phyloP scores from a whole-genome alignment of 1,140 invertebrate species.

The Ceratina australensis region DNA sequence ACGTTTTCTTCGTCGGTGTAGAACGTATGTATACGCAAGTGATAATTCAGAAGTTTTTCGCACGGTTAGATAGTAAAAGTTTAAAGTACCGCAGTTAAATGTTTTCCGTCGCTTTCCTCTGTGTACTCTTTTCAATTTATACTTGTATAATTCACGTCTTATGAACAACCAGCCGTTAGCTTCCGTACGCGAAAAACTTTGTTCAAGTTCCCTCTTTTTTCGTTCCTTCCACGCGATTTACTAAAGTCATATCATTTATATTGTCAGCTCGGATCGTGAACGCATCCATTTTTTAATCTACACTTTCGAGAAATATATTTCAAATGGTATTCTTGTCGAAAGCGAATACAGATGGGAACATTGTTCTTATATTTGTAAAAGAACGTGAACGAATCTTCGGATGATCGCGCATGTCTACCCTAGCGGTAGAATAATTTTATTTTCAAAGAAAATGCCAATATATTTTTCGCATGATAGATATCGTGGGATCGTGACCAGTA shows the following conservation, averaged over 20 bases:
- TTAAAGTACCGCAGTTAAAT: slow-evolving; percentile 12
- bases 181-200: neutral
- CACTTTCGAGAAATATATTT: no score
- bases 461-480: no score
- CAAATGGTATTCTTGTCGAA: no score
- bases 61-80: slow-evolving; percentile 18
- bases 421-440: slow-evolving; percentile 9
- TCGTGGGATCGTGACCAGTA: neutral
- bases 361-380: no score
- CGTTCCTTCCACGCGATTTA: neutral
- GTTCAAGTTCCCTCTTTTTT: neutral
- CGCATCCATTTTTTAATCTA: neutral
- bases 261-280: no score
- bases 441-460: neutral
- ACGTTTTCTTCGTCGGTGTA: neutral
- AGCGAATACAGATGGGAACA: neutral
- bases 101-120: neutral
- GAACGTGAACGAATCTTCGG: neutral
- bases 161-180: neutral
- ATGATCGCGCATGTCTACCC: neutral
- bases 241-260: neutral
- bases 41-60: slow-evolving; percentile 3
- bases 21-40: neutral
- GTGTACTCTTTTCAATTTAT: slow-evolving; percentile 31
- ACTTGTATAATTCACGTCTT: neutral